Percentiles rank a stretch among this genome's conserved stretches.
These are phyloP conservation scores for Choloepus hoffmanni DNA, from an alignment of 2,113 vertebrate genomes.

Conservation along the genomic window DNA sequence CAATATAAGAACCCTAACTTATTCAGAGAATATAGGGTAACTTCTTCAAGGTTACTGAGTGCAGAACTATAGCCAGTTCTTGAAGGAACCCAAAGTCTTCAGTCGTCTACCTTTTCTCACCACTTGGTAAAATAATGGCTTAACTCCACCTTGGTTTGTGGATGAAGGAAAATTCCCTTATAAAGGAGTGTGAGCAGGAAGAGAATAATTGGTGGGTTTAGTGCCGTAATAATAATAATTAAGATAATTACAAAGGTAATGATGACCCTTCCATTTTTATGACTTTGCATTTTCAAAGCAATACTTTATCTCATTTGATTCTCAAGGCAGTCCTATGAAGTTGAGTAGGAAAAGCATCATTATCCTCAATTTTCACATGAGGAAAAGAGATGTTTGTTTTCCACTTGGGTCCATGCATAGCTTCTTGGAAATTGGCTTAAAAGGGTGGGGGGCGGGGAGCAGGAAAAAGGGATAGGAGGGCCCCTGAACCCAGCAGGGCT, in stretches of 20 bases:
- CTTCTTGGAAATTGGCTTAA: background rate
- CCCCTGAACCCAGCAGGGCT: background rate
- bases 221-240: conserved; percentile 32
- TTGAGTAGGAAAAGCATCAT: background rate
- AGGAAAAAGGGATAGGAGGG: background rate
- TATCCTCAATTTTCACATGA: background rate
- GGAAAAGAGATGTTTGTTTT: background rate
- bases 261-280: background rate
- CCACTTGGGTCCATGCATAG: background rate
- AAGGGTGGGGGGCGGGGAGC: fast-evolving
- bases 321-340: background rate
- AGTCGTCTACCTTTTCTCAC: background rate
- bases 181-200: background rate
- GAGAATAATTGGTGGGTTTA: conserved; percentile 41
- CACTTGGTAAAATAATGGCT: background rate
- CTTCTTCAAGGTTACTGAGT: background rate
- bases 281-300: background rate
- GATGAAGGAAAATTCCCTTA: conserved; percentile 33
- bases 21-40: background rate
- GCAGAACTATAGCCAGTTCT: background rate
- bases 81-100: background rate
- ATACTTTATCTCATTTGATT: background rate
- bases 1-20: background rate
- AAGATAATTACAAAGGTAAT: conserved; percentile 31
- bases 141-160: background rate